These are phyloP conservation scores for Agriopis leucophaearia DNA, from an alignment of 2,888 invertebrate genomes.

Conservation along the genomic window DNA sequence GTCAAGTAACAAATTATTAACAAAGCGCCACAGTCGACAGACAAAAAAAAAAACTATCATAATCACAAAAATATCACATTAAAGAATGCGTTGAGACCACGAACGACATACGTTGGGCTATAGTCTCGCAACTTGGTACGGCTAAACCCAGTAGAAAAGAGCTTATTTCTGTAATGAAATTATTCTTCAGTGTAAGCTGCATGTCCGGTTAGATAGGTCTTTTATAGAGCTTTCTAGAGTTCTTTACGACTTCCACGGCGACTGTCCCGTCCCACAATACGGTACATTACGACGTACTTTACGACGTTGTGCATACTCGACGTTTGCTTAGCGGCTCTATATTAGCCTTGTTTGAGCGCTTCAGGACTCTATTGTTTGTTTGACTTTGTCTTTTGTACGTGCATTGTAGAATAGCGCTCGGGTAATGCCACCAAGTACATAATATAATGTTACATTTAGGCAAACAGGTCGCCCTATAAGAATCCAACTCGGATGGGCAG, in stretches of 20 bases:
- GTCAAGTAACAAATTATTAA: too few relatives aligned
- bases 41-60: too few relatives aligned
- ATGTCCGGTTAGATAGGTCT: slow-evolving; percentile 2
- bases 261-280: slow-evolving; percentile 7
- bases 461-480: too few relatives aligned
- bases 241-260: slow-evolving; percentile 9
- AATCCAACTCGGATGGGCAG: too few relatives aligned
- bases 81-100: too few relatives aligned
- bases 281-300: slow-evolving; percentile 21
- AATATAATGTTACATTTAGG: too few relatives aligned
- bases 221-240: slow-evolving; percentile 10
- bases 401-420: slow-evolving; percentile 1
- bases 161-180: too few relatives aligned
- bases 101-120: too few relatives aligned
- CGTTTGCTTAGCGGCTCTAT: slow-evolving; percentile 36
- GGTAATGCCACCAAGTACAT: not conserved
- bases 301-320: slow-evolving; percentile 8
- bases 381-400: slow-evolving; percentile 7
- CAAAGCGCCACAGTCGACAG: too few relatives aligned
- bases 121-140: too few relatives aligned
- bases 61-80: too few relatives aligned
- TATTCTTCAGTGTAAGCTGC: not conserved
- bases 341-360: slow-evolving; percentile 41
- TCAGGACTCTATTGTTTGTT: slow-evolving; percentile 11
- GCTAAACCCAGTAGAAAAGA: too few relatives aligned